Conservation (phyloP, 2,113 vertebrate species). For the Notarius quadriscutis region DNA sequence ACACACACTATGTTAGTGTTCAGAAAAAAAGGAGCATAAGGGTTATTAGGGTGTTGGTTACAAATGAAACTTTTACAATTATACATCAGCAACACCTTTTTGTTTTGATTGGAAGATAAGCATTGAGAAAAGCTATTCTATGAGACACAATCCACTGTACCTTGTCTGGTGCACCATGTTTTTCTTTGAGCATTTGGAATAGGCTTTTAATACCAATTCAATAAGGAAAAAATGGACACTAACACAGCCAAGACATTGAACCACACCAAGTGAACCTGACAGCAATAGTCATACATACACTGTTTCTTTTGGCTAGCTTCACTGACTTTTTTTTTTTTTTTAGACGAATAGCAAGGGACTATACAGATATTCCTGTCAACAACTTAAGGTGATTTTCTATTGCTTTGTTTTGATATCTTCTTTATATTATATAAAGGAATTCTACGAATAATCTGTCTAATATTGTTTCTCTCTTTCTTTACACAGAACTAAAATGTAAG, state of each 20-base stretch:
- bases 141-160: not conserved
- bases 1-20: not conserved
- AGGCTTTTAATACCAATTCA: not conserved
- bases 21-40: not conserved
- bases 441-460: not conserved
- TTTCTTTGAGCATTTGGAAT: not conserved
- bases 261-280: not conserved
- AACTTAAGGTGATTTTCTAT: slow-evolving; percentile 63
- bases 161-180: not conserved
- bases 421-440: not conserved
- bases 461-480: slow-evolving; percentile 21
- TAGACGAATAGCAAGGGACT: slow-evolving; percentile 60
- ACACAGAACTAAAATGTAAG: slow-evolving; percentile 69
- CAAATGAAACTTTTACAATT: not conserved
- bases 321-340: not conserved
- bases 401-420: not conserved
- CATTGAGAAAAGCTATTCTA: not conserved
- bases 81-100: not conserved
- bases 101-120: not conserved
- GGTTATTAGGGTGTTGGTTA: not conserved
- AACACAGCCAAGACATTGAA: not conserved
- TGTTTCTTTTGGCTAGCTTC: not conserved
- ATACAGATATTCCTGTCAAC: slow-evolving; percentile 68
- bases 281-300: not conserved
- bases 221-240: not conserved